Conservation (phyloP, 2,113 vertebrate species). For the Seriola aureovittata region DNA sequence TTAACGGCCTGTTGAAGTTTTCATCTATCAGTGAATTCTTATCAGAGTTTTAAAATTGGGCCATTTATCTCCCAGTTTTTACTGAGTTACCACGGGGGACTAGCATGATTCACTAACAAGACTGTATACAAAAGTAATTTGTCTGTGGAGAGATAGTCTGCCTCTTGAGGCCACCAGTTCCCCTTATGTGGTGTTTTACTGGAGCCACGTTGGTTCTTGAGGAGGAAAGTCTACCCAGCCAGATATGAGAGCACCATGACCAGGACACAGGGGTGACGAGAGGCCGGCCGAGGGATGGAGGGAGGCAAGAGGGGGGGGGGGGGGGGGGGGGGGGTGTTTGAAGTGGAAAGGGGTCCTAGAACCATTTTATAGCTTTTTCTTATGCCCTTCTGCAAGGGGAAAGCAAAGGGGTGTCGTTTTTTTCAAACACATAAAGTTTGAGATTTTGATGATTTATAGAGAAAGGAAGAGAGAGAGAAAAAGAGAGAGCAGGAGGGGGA, state of each 20-base stretch:
- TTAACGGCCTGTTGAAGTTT: constrained; percentile 31
- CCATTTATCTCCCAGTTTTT: constrained; percentile 52
- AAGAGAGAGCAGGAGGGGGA: constrained; percentile 43
- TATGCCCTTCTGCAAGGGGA: constrained; percentile 74
- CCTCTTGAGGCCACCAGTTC: constrained; percentile 44
- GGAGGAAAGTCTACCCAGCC: constrained; percentile 49
- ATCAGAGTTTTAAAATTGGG: constrained; percentile 51
- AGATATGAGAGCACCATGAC: constrained; percentile 69
- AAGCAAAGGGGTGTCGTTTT: constrained; percentile 63
- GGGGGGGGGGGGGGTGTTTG: constrained; percentile 41
- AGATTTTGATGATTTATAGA: constrained; percentile 88
- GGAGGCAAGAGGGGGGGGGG: constrained; percentile 20
- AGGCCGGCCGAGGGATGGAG: constrained; percentile 44
- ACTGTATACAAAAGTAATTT: constrained; percentile 25
- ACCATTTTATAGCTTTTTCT: constrained; percentile 80
- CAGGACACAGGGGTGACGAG: constrained; percentile 61
- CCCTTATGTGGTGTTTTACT: constrained; percentile 58
- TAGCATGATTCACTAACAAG: constrained; percentile 54
- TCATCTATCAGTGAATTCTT: constrained; percentile 48
- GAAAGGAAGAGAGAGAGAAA: constrained; percentile 82
- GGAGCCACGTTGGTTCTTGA: constrained; percentile 56
- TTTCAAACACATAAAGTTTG: constrained; percentile 84
- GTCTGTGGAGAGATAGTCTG: constrained; percentile 43
- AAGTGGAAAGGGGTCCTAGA: constrained; percentile 77
- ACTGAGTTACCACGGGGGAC: constrained; percentile 36